Conservation (phyloP, 2,888 invertebrate species). For the Mesopsocus fuscifrons region DNA sequence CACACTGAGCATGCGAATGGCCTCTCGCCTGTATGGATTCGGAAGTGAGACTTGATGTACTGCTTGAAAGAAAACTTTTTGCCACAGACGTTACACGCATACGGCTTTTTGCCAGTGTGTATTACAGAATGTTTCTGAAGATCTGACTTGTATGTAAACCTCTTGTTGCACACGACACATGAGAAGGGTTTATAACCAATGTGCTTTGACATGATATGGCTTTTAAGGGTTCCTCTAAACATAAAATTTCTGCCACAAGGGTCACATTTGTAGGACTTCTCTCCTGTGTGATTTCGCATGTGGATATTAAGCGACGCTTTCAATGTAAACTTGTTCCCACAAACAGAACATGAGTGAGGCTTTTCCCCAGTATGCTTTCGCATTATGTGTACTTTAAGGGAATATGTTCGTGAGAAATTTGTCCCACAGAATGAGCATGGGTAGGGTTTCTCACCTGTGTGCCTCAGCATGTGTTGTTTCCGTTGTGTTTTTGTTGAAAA, state of each 20-base stretch:
- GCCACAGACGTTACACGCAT: background rate
- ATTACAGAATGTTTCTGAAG: background rate
- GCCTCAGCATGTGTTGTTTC: background rate
- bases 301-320: background rate
- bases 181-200: background rate
- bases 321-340: background rate
- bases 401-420: background rate
- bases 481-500: slow-evolving; percentile 5
- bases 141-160: background rate
- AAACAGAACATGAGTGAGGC: background rate
- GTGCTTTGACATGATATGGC: background rate
- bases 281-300: background rate
- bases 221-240: background rate
- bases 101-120: background rate
- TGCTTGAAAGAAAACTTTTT: background rate
- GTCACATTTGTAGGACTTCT: background rate
- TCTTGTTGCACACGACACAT: background rate
- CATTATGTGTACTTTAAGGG: background rate
- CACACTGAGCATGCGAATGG: background rate
- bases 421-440: background rate
- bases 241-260: background rate
- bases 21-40: background rate
- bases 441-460: slow-evolving; percentile 1
- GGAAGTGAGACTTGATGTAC: background rate
- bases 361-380: background rate